Evolutionary conservation across 2,113 vertebrate species (phyloP), one percentile per base, ranked within the genome.

Genomic region (Tachysurus vachellii): DNA sequence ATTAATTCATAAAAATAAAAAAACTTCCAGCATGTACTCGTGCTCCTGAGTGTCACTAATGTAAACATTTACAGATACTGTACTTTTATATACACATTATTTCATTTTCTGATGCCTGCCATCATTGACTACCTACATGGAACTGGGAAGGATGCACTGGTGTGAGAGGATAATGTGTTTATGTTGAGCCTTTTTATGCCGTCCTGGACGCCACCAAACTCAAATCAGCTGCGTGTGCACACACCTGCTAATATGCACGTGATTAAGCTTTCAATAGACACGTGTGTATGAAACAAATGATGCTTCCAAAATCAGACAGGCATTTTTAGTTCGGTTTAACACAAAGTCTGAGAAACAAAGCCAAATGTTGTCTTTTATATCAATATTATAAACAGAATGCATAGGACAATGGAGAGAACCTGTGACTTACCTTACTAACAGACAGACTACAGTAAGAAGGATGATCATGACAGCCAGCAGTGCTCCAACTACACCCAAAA

Each of bases 351-450:
- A 36, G 17, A 70, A 70, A 70, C 17, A 1, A 31, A 66, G 12
- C 28, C 64, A n/a, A 68, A 31, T 42, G 31, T 17, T 36, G 28
- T 14, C 8, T 4, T 31, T 4, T 16, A n/a, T 12, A 68, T 31
- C 64, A 68, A 16, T 16, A 68, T 16, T 13, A 11, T 57, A 21
- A 19, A 62, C 47, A 57, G 36, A 61, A 75, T 4, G 13, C 21
- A 44, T 47, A n/a, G 21, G 23, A 57, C 2, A 14, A 19, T 5
- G n/a, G 3, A 54, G 4, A 54, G 23, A 53, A 79, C 4, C 8
- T 14, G 31, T 62, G 42, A 93, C 97, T 92, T 93, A 98, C 98
- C 94, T 97, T 88, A 90, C 93, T 83, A 93, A 89, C 59, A 96
- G 5, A 26, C 94, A 97, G 85, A 93, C 95, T 16, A 95, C 90